A percentile compares a stretch with the other conserved stretches of the same genome.
These are phyloP conservation scores for Erebia aethiops DNA, from an alignment of 2,888 invertebrate species.

Conservation along the genomic window DNA sequence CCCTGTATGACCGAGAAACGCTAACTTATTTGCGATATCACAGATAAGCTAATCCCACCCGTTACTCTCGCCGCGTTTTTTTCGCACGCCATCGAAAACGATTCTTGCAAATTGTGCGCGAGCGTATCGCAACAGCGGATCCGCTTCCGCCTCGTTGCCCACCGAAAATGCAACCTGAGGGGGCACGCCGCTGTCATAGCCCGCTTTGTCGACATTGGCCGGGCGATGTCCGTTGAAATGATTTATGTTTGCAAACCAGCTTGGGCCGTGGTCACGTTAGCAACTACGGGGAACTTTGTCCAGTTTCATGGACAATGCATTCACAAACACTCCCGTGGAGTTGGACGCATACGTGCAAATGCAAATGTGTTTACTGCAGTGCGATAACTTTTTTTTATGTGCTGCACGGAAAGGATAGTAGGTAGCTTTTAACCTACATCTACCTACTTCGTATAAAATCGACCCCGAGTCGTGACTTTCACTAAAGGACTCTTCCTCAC, in stretches of 20 bases:
- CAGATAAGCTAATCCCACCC: no score
- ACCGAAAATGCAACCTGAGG: slow-evolving; percentile 34
- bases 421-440: background rate
- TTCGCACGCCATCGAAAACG: no score
- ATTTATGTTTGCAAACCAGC: slow-evolving; percentile 43
- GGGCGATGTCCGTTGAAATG: slow-evolving; percentile 44
- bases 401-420: slow-evolving; percentile 11
- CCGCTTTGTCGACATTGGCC: slow-evolving; percentile 42
- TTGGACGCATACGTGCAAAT: slow-evolving; percentile 34
- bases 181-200: slow-evolving; percentile 42
- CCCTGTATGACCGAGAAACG: no score
- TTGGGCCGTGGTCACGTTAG: slow-evolving; percentile 40
- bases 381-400: slow-evolving; percentile 30
- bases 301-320: slow-evolving; percentile 40
- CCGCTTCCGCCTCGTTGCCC: no score
- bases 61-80: no score
- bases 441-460: background rate
- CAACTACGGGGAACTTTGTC: slow-evolving; percentile 39
- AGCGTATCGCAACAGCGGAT: no score
- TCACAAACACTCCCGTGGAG: slow-evolving; percentile 37
- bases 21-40: no score
- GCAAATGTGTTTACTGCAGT: slow-evolving; percentile 34
- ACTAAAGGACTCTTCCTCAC: background rate
- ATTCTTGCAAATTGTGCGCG: no score
- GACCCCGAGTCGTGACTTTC: background rate